phyloP scores from a whole-genome alignment of 2,113 vertebrate genomes.

The Brachirus orientalis region DNA sequence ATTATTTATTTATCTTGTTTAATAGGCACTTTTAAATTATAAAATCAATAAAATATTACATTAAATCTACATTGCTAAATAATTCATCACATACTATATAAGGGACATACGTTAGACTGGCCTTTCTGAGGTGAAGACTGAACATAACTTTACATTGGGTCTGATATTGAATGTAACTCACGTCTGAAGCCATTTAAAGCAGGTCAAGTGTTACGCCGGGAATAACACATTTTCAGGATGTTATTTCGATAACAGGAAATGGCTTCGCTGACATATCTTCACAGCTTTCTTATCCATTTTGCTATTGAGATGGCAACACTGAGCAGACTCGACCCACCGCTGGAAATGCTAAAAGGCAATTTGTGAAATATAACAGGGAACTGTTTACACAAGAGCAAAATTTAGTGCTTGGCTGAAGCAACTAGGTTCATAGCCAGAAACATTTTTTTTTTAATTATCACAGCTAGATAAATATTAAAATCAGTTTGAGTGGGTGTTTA shows the following conservation, averaged over 20 bases:
- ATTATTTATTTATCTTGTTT: neutral
- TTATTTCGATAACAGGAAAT: constrained; percentile 37
- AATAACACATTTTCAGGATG: constrained; percentile 43
- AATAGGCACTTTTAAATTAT: neutral
- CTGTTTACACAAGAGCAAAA: too few species aligned
- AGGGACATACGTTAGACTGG: neutral
- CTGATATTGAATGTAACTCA: constrained; percentile 3
- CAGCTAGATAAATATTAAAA: too few species aligned
- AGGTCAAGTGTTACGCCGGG: constrained; percentile 49
- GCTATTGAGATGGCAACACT: constrained; percentile 32
- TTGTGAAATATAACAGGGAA: constrained; percentile 16
- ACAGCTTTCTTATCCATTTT: constrained; percentile 29
- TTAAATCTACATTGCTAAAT: constrained; percentile 31
- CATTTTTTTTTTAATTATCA: too few species aligned
- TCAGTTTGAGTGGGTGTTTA: too few species aligned
- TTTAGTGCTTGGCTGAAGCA: too few species aligned
- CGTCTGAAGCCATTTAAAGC: constrained; percentile 23
- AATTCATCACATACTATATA: constrained; percentile 7
- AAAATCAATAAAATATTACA: constrained; percentile 27
- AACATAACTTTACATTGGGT: neutral
- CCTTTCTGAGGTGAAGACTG: neutral
- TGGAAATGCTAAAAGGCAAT: constrained; percentile 45
- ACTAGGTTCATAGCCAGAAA: too few species aligned
- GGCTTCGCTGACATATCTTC: constrained; percentile 19
- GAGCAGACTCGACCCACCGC: constrained; percentile 23